Base-by-base conservation (phyloP, 2,797 vertebrate species). In the Esox masquinongy region DNA sequence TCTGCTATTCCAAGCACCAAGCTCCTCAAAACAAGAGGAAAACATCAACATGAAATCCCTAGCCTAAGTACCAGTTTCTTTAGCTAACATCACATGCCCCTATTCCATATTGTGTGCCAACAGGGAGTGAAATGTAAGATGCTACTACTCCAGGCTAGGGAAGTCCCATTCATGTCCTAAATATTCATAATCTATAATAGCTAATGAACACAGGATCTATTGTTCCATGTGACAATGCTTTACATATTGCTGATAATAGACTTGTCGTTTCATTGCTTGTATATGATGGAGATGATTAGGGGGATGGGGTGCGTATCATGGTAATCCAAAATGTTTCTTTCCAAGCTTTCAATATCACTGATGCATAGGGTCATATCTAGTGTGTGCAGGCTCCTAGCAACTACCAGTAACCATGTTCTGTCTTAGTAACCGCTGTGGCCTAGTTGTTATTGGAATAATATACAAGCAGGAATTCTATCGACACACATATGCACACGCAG, bases 11-110 rank as follows among this genome's bases (percentile, higher is more conserved):
- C 88, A 43, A 56, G 75, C 72, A 79, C 75, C 80, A 77, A 9
- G 39, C 78, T 78, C 66, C 75, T 82, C 73, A 87, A 87, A 89
- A 85, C 84, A 87, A 66, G n/a, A 63, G 68, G 43, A 67, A 56
- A 70, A 29, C 26, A 83, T 88, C 79, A 80, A 78, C 69, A 76
- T 86, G 75, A 89, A 83, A 75, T 61, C 72, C 68, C 53, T 50
- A 22, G 12, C 56, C 39, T 72, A 6, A 1, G 29, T 67, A 67
- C 6, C 39, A 2, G 39, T 43, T 9, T 43, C 39, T 43, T 43
- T 6, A 43, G 39, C 39, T 43, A 43, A 43, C 39, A 43, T 43
- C 39, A 43, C 39, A 43, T 4, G 5, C 5, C 9, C 39, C 9
- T 6, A 7, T 43, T 2, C 9, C 39, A 6, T 43, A 43, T 43